Evolutionary conservation across 2,113 vertebrate species (phyloP).

Genomic region (Azemiops feae): DNA sequence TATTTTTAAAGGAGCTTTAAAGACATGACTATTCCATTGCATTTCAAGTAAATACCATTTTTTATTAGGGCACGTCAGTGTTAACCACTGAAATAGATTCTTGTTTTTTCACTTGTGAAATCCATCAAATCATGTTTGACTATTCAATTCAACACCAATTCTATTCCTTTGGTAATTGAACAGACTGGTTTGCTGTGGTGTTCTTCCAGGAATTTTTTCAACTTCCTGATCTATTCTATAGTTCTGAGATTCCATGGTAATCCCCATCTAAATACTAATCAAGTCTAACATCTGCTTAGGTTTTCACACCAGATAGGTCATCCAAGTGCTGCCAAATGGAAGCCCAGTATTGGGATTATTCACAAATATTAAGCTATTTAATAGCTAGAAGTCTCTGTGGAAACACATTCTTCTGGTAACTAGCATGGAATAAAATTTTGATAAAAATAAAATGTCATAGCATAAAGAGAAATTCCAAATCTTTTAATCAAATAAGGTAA

Average conservation of each 20-base stretch:
- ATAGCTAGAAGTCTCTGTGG: conserved; percentile 48
- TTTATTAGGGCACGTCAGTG: neutral
- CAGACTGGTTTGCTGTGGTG: too few species aligned
- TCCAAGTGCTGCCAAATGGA: conserved; percentile 15
- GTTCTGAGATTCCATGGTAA: neutral
- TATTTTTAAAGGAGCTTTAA: neutral
- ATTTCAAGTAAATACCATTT: neutral
- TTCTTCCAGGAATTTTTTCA: neutral
- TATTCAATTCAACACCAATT: neutral
- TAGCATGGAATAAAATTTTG: conserved; percentile 61
- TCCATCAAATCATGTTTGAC: neutral
- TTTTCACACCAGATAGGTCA: neutral
- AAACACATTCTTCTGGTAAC: conserved; percentile 49
- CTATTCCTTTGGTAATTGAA: neutral
- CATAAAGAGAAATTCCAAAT: conserved; percentile 57
- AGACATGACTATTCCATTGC: neutral
- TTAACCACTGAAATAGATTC: conserved; percentile 7
- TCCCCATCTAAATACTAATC: neutral
- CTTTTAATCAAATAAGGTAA: conserved; percentile 72
- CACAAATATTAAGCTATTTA: conserved; percentile 47
- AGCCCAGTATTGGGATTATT: conserved; percentile 39
- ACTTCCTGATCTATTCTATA: neutral
- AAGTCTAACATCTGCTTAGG: neutral
- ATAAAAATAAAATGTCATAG: conserved; percentile 69
- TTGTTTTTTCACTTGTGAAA: neutral